Evolutionary conservation across 2,797 vertebrate species (phyloP).

Genomic region (Phrynocephalus forsythii): DNA sequence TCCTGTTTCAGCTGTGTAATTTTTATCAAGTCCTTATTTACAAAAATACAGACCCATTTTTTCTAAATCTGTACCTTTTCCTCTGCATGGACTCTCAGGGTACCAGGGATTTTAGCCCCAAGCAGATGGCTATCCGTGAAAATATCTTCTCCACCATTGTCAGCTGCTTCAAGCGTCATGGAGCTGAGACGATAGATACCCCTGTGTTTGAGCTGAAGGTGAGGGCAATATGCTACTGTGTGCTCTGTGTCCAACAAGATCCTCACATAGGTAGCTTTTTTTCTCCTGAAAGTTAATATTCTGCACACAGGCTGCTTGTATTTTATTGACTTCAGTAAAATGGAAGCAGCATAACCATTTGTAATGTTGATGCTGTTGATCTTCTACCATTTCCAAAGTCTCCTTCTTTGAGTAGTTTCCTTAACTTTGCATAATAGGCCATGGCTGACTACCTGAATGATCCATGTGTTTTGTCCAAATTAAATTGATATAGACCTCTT

Average conservation of each 20-base stretch:
- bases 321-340: not conserved
- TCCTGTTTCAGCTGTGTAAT: not conserved
- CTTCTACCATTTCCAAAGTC: not conserved
- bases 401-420: too few relatives aligned
- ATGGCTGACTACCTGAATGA: not conserved
- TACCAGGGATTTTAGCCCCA: slow-evolving; percentile 92
- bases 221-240: slow-evolving; percentile 33
- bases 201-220: slow-evolving; percentile 97
- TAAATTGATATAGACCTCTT: not conserved
- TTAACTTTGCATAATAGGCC: not conserved
- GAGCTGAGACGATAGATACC: slow-evolving; percentile 93
- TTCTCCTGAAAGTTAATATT: not conserved
- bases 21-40: slow-evolving; percentile 5
- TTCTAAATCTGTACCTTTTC: slow-evolving; percentile 25
- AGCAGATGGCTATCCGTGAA: slow-evolving; percentile 94
- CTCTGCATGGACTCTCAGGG: slow-evolving; percentile 80
- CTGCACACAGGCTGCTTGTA: not conserved
- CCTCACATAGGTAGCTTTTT: not conserved
- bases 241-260: not conserved
- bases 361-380: not conserved
- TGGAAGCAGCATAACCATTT: not conserved
- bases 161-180: slow-evolving; percentile 93
- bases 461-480: too few relatives aligned
- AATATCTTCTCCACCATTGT: slow-evolving; percentile 87
- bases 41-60: not conserved